Conservation (phyloP, 2,113 vertebrate species). For the Hydrochoerus hydrochaeris region DNA sequence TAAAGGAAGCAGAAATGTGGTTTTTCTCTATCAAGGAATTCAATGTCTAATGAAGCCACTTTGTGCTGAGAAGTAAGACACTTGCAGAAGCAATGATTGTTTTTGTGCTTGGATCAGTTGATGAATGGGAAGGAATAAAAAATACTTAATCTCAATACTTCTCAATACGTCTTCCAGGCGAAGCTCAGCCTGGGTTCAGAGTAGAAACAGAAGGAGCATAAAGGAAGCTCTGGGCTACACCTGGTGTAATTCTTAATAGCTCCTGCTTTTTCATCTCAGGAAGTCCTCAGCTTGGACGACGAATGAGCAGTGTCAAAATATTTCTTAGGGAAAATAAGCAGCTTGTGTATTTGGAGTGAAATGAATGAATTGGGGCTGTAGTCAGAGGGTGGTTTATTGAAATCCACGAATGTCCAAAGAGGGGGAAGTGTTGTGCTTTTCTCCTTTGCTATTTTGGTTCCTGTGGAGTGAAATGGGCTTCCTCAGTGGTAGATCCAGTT, state of each 20-base stretch:
- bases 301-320: not conserved
- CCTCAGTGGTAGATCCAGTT: not conserved
- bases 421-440: not conserved
- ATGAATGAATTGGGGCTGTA: not conserved
- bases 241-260: not conserved
- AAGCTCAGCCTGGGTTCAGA: not conserved
- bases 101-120: not conserved
- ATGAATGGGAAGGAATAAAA: not conserved
- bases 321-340: not conserved
- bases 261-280: not conserved
- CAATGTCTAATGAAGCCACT: fast-evolving
- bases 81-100: not conserved
- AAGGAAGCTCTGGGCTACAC: not conserved
- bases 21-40: not conserved
- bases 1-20: not conserved
- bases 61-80: not conserved
- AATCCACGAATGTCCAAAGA: not conserved
- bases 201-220: not conserved
- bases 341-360: not conserved
- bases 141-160: not conserved
- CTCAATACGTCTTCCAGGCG: not conserved
- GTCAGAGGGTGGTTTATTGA: not conserved
- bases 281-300: not conserved
- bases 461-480: not conserved
- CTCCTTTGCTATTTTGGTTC: not conserved